Evolutionary conservation across 2,888 invertebrate species (phyloP).

Genomic region (Phengaris alcon): DNA sequence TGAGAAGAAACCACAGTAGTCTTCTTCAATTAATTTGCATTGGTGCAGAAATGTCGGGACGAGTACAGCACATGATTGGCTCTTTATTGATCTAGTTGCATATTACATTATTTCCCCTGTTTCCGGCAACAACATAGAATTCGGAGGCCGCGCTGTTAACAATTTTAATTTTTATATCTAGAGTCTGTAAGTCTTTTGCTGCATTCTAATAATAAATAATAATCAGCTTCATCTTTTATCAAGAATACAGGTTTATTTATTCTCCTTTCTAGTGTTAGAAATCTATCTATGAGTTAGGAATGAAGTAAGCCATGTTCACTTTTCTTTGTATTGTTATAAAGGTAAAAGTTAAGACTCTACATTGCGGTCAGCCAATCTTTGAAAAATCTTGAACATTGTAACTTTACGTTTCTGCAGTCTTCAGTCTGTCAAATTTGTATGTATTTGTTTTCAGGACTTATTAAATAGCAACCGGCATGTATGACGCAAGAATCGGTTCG

Average conservation of each 20-base stretch:
- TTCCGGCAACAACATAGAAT: constrained; percentile 7
- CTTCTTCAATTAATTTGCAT: not conserved
- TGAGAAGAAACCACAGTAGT: not conserved
- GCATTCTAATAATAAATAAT: not conserved
- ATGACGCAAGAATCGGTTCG: constrained; percentile 22
- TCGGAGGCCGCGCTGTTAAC: not conserved
- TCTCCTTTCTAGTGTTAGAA: not conserved
- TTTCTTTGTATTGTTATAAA: not conserved
- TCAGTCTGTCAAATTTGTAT: not conserved
- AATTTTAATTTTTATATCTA: not conserved
- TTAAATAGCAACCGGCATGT: not conserved
- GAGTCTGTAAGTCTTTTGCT: not conserved
- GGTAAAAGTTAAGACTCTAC: not conserved
- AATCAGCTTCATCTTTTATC: not conserved
- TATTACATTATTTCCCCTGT: not conserved
- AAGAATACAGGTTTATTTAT: not conserved
- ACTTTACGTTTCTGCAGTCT: not conserved
- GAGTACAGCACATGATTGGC: not conserved
- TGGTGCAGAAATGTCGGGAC: not conserved
- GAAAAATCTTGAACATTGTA: too few relatives aligned
- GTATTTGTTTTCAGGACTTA: not conserved
- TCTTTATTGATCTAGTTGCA: constrained; percentile 4
- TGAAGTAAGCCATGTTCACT: not conserved
- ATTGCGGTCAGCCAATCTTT: not conserved
- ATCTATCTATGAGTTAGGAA: not conserved